Evolutionary conservation across 2,113 vertebrate genomes (phyloP).

Genomic region (Panthera tigris): DNA sequence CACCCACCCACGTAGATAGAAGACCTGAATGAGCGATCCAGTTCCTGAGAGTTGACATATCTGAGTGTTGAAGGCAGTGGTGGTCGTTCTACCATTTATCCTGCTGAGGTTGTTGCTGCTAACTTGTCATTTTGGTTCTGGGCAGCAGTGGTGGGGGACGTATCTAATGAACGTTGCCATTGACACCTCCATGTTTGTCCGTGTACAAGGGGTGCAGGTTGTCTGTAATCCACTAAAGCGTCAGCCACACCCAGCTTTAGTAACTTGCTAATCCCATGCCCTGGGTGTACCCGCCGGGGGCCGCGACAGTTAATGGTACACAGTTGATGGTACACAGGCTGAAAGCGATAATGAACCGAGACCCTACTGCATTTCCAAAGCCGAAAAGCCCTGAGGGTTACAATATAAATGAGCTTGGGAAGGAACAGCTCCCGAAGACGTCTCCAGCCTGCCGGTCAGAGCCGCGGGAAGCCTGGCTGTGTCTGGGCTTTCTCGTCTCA

Average conservation of each 20-base stretch:
- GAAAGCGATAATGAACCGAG: constrained; percentile 81
- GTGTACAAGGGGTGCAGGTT: constrained; percentile 83
- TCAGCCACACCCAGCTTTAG: constrained; percentile 86
- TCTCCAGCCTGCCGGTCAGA: constrained; percentile 88
- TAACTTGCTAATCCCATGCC: constrained; percentile 86
- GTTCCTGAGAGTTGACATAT: constrained; percentile 55
- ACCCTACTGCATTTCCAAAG: constrained; percentile 86
- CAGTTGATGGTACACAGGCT: constrained; percentile 81
- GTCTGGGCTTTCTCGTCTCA: constrained; percentile 86
- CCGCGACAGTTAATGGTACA: constrained; percentile 81
- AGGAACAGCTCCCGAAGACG: constrained; percentile 91
- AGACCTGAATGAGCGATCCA: constrained; percentile 45
- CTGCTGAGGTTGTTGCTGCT: constrained; percentile 74
- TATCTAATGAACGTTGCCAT: constrained; percentile 82
- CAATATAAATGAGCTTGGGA: constrained; percentile 86
- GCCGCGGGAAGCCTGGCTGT: constrained; percentile 86
- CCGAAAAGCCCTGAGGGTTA: constrained; percentile 86
- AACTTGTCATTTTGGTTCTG: constrained; percentile 80
- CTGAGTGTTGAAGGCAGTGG: constrained; percentile 58
- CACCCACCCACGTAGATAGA: not conserved
- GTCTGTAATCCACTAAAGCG: constrained; percentile 87
- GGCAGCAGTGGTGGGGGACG: constrained; percentile 81
- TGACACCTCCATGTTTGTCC: constrained; percentile 85
- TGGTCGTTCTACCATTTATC: constrained; percentile 63
- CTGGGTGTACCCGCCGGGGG: constrained; percentile 80